Base-by-base conservation (phyloP, 2,888 invertebrate genomes). In the Xylocampa areola region DNA sequence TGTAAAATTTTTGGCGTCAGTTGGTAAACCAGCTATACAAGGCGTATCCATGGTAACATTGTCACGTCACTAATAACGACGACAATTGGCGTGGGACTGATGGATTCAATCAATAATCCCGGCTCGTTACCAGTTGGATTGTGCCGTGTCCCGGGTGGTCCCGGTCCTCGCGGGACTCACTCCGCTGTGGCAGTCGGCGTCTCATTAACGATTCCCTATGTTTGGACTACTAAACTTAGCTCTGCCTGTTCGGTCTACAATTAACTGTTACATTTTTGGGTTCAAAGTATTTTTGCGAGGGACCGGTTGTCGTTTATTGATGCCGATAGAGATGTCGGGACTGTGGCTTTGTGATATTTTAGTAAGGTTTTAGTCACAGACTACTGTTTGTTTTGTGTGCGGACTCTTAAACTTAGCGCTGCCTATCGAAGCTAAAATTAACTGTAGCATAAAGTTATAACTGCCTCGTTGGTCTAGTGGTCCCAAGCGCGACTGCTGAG, bases 101-200 rank as follows among this genome's bases (percentile, higher is more conserved):
- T 71, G 78, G 76, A 81, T 82, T 82, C 83, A 87, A 87, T 87
- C 87, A 86, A 86, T 87, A 85, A 79, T 76, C 77, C 80, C 66
- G 68, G 78, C 82, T 85, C 81, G 84, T 86, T 85, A 85, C 81
- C 77, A 79, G 80, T 77, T 81, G 80, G 79, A 84, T 82, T 82
- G 82, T 85, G 83, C 82, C 81, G 79, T 77, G 83, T 80, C 75
- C 79, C 79, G 51, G 75, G 71, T 64, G 60, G 66, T 66, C 52
- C 68, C 54, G 33, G 52, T 40, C n/a, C 73, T 54, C 54, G n/a
- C 23, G 73, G 75, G 74, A 69, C 29, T 48, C 36, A 57, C 66
- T 65, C 61, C 63, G 62, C 17, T 33, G 35, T 59, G 68, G 62
- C 40, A 52, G 13, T 4, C 27, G 25, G 21, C 40, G 50, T 29